phyloP scores from a whole-genome alignment of 1,140 invertebrate genomes.

The Calliopsis andreniformis region DNA sequence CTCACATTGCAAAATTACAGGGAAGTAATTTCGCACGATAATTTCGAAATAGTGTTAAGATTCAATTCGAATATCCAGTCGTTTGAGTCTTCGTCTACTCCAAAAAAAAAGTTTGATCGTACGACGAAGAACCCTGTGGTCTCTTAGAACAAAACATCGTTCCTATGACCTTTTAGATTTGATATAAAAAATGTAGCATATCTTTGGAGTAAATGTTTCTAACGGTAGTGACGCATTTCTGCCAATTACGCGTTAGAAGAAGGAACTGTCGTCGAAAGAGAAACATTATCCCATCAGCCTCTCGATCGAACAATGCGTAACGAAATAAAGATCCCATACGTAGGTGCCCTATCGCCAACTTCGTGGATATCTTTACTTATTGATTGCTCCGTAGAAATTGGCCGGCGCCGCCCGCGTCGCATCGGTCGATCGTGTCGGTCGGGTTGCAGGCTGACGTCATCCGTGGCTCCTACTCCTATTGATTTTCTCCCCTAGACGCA shows the following conservation, averaged over 20 bases:
- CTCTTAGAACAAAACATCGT: too few species aligned
- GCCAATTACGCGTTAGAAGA: too few species aligned
- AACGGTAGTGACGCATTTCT: too few species aligned
- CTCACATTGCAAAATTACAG: background rate
- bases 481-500: conserved; percentile 73
- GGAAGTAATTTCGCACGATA: background rate
- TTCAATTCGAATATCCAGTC: background rate
- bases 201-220: too few species aligned
- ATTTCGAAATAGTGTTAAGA: background rate
- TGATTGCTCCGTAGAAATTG: conserved; percentile 78
- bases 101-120: too few species aligned
- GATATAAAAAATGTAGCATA: too few species aligned
- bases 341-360: conserved; percentile 44
- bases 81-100: too few species aligned
- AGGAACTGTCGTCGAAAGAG: too few species aligned
- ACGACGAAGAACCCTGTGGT: too few species aligned
- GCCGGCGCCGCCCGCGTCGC: conserved; percentile 78
- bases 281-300: too few species aligned
- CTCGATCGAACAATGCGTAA: background rate
- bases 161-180: too few species aligned
- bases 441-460: conserved; percentile 75
- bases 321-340: conserved; percentile 5
- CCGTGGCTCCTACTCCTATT: conserved; percentile 72
- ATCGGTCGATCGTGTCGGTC: conserved; percentile 76
- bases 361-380: conserved; percentile 73